A percentile compares a stretch with the other conserved stretches of the same genome.
Conservation (phyloP, 2,888 invertebrate species). For the Himalopsyche tibetana region DNA sequence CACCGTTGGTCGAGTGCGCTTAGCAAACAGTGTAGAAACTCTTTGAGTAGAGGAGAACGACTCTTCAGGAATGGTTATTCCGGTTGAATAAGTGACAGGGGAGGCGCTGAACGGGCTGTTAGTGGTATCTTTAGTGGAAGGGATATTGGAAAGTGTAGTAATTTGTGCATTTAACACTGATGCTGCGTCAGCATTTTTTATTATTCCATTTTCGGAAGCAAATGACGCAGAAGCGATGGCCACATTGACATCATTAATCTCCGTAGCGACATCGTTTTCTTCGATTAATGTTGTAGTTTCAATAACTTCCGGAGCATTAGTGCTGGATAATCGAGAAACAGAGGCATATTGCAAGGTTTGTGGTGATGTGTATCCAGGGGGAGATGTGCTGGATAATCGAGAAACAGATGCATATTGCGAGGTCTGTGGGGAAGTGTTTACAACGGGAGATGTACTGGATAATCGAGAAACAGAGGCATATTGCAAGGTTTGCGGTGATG, state of each 20-base stretch:
- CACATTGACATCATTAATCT: conserved; percentile 61
- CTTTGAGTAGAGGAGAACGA: conserved; percentile 60
- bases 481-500: conserved; percentile 31
- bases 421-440: not conserved
- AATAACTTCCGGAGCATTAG: conserved; percentile 47
- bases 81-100: conserved; percentile 67
- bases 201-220: conserved; percentile 63
- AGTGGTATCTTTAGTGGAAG: conserved; percentile 65
- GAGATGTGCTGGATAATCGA: conserved; percentile 50
- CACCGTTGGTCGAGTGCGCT: conserved; percentile 68
- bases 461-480: conserved; percentile 56
- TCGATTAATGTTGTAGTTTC: conserved; percentile 57
- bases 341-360: conserved; percentile 52
- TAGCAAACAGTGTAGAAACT: conserved; percentile 64
- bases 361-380: conserved; percentile 21
- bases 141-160: conserved; percentile 62
- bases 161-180: conserved; percentile 62
- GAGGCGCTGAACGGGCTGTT: conserved; percentile 69
- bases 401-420: conserved; percentile 58
- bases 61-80: conserved; percentile 65
- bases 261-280: conserved; percentile 56
- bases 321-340: conserved; percentile 53
- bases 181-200: conserved; percentile 61
- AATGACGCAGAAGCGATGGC: conserved; percentile 62
- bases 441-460: conserved; percentile 50